Evolutionary conservation across 1,140 invertebrate genomes (phyloP), one percentile per base, ranked within the genome.

Genomic region (Ips typographus): DNA sequence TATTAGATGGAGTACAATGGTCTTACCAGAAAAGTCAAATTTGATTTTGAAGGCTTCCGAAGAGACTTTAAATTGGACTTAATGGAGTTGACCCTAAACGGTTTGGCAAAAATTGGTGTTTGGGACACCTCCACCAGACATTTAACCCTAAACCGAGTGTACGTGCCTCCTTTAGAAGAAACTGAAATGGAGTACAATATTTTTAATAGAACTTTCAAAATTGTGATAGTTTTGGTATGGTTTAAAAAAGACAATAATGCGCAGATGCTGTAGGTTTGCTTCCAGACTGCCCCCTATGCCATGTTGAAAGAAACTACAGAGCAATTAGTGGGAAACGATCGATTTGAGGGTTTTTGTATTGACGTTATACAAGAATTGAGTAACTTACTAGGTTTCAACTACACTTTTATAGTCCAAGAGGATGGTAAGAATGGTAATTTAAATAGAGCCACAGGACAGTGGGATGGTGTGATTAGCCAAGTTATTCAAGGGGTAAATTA

Each of bases 401-500:
- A 94, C 76, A 91, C 89, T 0, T 90, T 95, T 74, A 83, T 87
- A 44, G 82, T 92, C 40, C 92, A 95, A 77, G 82, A 84, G 43
- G 92, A 94, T 78, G 87, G 87, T 56, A 83, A 84, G 44, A 94
- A 95, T 80, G 95, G 94, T 5, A 84, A 82, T 5, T 80, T 83
- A 2, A 84, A 91, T 76, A 78, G 82, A 36, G 80, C 80, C 41
- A 90, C 86, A 0, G 84, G 84, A 3, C 82, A 90, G 77, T 98
- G 94, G 94, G 90, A 89, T 76, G 95, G 95, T 73, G 95, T 98
- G 90, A 87, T 97, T 40, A 84, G 88, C 56, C 88, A 93, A 79
- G 86, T 97, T 43, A 88, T 94, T 40, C 85, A 89, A 71, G 87
- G 87, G 52, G 91, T 93, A 83, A 84, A 83, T 7, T 37, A 36